These are phyloP conservation scores for Palythoa caribaeorum DNA, from an alignment of 92 coral and sea anemone genomes.

Conservation along the genomic window DNA sequence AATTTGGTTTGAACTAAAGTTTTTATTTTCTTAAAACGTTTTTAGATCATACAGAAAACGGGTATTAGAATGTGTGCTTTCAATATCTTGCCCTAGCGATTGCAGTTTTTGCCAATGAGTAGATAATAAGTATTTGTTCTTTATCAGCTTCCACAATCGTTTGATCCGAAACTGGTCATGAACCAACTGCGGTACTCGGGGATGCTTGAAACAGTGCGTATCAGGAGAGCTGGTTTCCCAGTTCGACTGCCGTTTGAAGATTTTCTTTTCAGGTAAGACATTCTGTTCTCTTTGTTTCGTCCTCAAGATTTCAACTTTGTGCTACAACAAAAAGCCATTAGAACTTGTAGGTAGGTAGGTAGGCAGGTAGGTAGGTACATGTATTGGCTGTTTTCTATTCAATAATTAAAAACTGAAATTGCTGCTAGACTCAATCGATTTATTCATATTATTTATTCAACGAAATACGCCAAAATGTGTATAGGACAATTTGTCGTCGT, in stretches of 20 bases:
- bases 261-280: conserved; percentile 87
- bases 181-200: conserved; percentile 96
- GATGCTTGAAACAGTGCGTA: conserved; percentile 96
- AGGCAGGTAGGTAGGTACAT: neutral
- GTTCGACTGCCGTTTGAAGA: conserved; percentile 87
- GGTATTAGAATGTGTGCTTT: too few species aligned
- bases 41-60: too few species aligned
- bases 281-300: neutral
- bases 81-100: too few species aligned
- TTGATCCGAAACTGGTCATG: conserved; percentile 90
- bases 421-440: too few species aligned
- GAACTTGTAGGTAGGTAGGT: neutral
- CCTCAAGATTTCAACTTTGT: neutral
- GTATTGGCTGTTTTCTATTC: neutral
- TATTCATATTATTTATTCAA: too few species aligned
- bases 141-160: conserved; percentile 80
- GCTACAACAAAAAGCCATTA: too few species aligned
- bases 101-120: too few species aligned
- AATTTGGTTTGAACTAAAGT: too few species aligned
- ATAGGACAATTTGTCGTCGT: too few species aligned
- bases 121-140: neutral
- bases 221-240: conserved; percentile 96
- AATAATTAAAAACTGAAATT: neutral
- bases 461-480: too few species aligned
- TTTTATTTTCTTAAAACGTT: too few species aligned